Evolutionary conservation across 37 sponge, comb jelly and placozoan species (phyloP).

Genomic region (Haliclona indistincta): DNA sequence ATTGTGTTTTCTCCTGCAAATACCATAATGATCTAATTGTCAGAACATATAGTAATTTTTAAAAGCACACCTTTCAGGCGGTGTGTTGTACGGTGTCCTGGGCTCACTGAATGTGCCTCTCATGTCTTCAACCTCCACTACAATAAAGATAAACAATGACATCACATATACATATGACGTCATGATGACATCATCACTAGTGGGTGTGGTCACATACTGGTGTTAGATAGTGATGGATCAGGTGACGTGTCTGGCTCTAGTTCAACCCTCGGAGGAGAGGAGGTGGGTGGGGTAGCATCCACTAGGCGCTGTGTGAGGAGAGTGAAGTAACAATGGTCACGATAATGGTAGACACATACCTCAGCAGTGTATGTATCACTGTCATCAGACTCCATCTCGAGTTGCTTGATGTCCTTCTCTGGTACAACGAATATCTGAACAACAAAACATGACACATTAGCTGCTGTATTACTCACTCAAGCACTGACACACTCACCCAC

Average conservation of each 20-base stretch:
- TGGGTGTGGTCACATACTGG: not conserved
- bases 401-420: conserved; percentile 14
- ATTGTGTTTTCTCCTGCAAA: conserved; percentile 22
- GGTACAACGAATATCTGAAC: conserved; percentile 11
- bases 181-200: conserved; percentile 8
- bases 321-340: not conserved
- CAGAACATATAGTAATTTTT: too few relatives aligned
- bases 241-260: conserved; percentile 13
- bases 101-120: not conserved
- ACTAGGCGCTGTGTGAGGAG: conserved; percentile 1
- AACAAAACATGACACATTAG: not conserved
- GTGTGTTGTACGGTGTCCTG: conserved; percentile 29
- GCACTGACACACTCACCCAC: not conserved
- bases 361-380: conserved; percentile 6
- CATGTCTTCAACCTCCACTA: not conserved
- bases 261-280: too few relatives aligned
- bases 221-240: not conserved
- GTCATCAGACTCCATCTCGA: conserved; percentile 10
- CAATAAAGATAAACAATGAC: not conserved
- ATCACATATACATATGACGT: not conserved
- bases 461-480: not conserved
- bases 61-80: conserved; percentile 13
- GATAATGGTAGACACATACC: not conserved
- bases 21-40: too few relatives aligned
- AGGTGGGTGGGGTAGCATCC: too few relatives aligned